Conservation (phyloP, 2,113 vertebrate genomes). For the Varanus komodoensis region DNA sequence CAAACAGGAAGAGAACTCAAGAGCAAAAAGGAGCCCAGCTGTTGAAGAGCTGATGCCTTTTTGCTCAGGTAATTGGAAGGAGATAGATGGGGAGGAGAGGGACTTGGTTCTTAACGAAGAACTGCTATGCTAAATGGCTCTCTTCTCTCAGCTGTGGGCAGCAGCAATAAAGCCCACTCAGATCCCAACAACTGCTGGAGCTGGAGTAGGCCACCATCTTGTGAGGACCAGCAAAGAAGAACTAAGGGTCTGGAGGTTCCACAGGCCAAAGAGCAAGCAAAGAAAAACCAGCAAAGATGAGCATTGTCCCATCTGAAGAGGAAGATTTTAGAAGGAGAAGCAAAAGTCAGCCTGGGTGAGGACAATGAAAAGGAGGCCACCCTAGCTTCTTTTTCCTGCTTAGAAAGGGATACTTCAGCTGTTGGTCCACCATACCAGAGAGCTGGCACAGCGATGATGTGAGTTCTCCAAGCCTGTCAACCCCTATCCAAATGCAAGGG, state of each 20-base stretch:
- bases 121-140: neutral
- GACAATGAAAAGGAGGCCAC: no score
- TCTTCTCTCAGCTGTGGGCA: neutral
- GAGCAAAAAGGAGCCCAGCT: neutral
- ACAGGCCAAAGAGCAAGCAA: neutral
- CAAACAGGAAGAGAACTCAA: neutral
- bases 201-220: neutral
- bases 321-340: no score
- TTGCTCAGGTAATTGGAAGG: neutral
- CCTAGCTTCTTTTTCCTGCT: no score
- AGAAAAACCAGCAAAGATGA: no score
- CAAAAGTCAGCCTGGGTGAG: no score
- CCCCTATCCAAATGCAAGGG: no score
- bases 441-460: no score
- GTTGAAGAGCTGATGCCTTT: neutral
- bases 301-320: no score
- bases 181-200: neutral
- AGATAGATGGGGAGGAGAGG: rapidly evolving
- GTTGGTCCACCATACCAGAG: no score
- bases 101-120: neutral
- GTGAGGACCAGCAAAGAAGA: neutral
- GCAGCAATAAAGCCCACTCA: neutral
- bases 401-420: no score
- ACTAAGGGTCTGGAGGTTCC: neutral
- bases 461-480: no score